Conservation (phyloP, 53 echinoderm and acorn worm species). For the Stichopus horrens region DNA sequence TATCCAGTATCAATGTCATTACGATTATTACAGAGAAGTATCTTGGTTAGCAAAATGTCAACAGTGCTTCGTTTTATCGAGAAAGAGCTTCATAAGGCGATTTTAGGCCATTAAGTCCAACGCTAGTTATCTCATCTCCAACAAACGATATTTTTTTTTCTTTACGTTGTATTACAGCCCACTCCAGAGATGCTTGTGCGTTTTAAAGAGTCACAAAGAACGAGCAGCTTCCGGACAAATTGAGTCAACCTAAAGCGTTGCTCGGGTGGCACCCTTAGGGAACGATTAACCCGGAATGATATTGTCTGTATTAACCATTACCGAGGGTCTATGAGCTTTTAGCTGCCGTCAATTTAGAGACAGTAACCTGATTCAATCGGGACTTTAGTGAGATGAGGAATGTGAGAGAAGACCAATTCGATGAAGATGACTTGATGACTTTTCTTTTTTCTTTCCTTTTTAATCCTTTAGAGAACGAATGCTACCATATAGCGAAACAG, state of each 20-base stretch:
- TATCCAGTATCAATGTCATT: no score
- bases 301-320: conserved; percentile 18
- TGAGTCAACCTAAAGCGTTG: background rate
- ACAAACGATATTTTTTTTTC: background rate
- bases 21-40: no score
- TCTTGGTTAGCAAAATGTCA: no score
- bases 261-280: background rate
- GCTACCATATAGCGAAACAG: no score
- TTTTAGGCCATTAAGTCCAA: background rate
- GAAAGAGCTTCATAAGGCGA: background rate
- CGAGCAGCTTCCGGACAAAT: background rate
- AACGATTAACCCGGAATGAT: conserved; percentile 11
- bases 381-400: background rate
- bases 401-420: background rate
- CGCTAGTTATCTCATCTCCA: background rate
- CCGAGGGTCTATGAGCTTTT: background rate
- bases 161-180: no score
- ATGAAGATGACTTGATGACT: background rate
- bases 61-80: no score
- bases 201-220: background rate
- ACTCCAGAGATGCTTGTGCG: background rate
- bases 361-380: conserved; percentile 18
- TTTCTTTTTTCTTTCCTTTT: background rate
- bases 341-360: background rate
- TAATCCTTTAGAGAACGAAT: no score